Evolutionary conservation across 2,888 invertebrate species (phyloP), one percentile per base, ranked within the genome.

Genomic region (Pyrrhia umbra): DNA sequence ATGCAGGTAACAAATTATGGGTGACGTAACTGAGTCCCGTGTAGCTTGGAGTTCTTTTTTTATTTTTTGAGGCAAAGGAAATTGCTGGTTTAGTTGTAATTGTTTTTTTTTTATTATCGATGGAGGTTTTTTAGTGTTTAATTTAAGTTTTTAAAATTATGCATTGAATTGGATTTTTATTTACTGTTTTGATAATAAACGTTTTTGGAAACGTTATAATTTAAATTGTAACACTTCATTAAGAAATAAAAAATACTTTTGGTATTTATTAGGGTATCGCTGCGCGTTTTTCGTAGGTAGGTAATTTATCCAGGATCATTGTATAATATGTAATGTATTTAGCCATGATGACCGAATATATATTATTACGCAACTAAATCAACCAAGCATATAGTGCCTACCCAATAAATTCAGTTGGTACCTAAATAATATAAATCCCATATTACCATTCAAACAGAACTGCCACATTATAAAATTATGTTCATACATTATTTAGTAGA

Each of bases 1-100:
- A 80, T 68, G 61, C 81, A 81, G 81, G 81, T 81, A 81, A 80
- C 77, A 71, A 72, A 73, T 73, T 79, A 68, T 47, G 65, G 66
- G 46, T 79, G 79, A 75, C 79, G 79, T 72, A 63, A 77, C 42
- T 42, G 16, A 37, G 56, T 30, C 43, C 57, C 25, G 54, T 68
- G 59, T 57, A 50, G 45, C 63, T 37, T 75, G 40, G 49, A 16
- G 37, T 27, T 45, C 42, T 18, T 54, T 52, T 75, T 42, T 54
- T 40, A 56, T 43, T 49, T 45, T 58, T 62, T 21, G 25, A 43
- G 25, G 43, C 50, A 34, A 47, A 47, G 39, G 18, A 63, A 72
- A 72, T 71, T 51, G 50, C 27, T 70, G 50, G 50, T 62, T 68
- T 62, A 62, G 70, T 72, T 72, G 57, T 34, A 34, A 34, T 34